Base-by-base conservation (phyloP, 2,888 invertebrate genomes). In the Hirtodrosophila alboralis region DNA sequence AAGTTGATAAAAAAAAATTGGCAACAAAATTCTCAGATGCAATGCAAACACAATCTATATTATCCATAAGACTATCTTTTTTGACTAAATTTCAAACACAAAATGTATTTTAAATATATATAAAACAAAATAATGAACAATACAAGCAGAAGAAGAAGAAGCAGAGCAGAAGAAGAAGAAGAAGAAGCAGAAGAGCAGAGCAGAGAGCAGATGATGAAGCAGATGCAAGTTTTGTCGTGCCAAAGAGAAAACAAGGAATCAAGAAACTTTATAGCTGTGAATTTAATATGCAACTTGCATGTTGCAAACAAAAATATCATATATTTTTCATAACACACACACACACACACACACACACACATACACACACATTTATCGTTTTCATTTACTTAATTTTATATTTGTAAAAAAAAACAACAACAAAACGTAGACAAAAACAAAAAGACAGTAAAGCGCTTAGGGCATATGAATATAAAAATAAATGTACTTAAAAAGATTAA, bases 1-100 rank as follows among this genome's bases (percentile, higher is more conserved):
- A 87, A 81, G 83, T 77, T 72, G 62, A 68, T 59, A 44, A 38
- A n/a, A n/a, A n/a, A n/a, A n/a, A n/a, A 69, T 69, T 76, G 64
- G 70, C 65, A 48, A 74, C 60, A 67, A 61, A 67, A 61, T 54
- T 61, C 41, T 48, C 44, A 44, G 53, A 54, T 62, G 54, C 40
- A 44, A 65, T 16, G 23, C 31, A 57, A 53, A 23, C 23, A 23
- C 23, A 23, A 18, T 18, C 18, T 4, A 18, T n/a, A n/a, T n/a
- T n/a, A n/a, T n/a, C n/a, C n/a, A n/a, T n/a, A n/a, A n/a, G n/a
- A n/a, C n/a, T n/a, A n/a, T n/a, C n/a, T n/a, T n/a, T n/a, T n/a
- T n/a, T n/a, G n/a, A n/a, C n/a, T n/a, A n/a, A n/a, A n/a, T n/a
- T n/a, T n/a, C n/a, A 5, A 5, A 21, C 18, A 21, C 3, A 21